A percentile compares a stretch with the other conserved stretches of the same genome.
Conservation (phyloP, 2,888 invertebrate species). For the Mayetiola destructor region DNA sequence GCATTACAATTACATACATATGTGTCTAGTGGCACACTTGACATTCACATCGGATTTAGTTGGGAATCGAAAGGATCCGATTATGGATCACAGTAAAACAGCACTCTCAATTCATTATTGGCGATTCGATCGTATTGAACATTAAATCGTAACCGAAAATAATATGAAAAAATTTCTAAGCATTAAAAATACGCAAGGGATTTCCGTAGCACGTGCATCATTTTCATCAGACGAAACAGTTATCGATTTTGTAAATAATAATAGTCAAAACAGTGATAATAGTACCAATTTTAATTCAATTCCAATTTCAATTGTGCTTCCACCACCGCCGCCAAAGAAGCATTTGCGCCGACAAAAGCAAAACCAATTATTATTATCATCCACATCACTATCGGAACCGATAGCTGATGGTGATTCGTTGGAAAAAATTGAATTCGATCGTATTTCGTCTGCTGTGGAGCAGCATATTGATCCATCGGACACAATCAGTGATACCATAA, state of each 20-base stretch:
- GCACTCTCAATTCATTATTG: too few relatives aligned
- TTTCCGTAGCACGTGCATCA: conserved; percentile 1
- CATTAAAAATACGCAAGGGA: neutral
- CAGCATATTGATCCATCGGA: too few relatives aligned
- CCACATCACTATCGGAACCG: neutral
- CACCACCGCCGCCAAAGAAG: too few relatives aligned
- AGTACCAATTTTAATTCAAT: too few relatives aligned
- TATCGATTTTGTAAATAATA: conserved; percentile 5
- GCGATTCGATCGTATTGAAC: neutral
- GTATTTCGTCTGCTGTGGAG: too few relatives aligned
- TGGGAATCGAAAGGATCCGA: too few relatives aligned
- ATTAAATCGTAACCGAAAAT: too few relatives aligned
- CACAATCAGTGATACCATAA: neutral
- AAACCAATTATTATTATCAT: neutral
- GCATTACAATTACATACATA: neutral
- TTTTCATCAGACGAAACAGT: conserved; percentile 9
- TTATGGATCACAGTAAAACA: too few relatives aligned
- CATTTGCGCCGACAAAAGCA: too few relatives aligned
- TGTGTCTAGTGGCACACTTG: too few relatives aligned
- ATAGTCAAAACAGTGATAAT: neutral
- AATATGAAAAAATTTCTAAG: conserved; percentile 11
- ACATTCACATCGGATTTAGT: neutral
- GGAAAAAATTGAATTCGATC: neutral
- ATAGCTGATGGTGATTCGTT: too few relatives aligned
- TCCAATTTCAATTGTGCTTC: too few relatives aligned